These are phyloP conservation scores for Ailuropoda melanoleuca DNA, from an alignment of 2,113 vertebrate genomes.

Conservation along the genomic window DNA sequence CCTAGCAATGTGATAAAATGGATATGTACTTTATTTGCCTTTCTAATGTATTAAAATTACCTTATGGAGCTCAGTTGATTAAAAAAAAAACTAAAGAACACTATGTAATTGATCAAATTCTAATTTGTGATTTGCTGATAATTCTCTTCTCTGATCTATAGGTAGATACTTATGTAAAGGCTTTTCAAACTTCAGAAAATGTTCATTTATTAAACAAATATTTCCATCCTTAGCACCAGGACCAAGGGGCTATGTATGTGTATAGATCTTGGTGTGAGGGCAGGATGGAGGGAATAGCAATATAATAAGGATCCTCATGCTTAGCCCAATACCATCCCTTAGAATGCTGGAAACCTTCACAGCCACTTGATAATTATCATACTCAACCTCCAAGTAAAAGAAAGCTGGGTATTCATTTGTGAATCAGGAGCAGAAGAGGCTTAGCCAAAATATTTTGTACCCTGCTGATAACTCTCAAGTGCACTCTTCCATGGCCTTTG, in stretches of 20 bases:
- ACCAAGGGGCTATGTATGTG: neutral
- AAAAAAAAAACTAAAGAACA: neutral
- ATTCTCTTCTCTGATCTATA: neutral
- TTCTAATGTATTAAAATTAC: conserved; percentile 24
- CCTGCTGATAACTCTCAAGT: neutral
- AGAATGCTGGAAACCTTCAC: neutral
- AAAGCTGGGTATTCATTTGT: neutral
- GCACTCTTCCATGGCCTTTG: neutral
- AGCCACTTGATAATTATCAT: conserved; percentile 11
- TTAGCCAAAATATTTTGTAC: neutral
- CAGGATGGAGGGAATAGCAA: neutral
- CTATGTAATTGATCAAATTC: neutral
- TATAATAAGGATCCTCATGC: neutral
- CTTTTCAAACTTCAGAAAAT: neutral
- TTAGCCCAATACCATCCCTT: neutral
- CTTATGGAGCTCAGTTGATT: neutral
- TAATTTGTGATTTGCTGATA: neutral
- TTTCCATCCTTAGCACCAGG: neutral
- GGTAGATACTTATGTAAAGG: neutral
- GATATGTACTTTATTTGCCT: neutral
- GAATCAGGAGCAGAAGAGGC: neutral
- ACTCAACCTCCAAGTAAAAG: neutral
- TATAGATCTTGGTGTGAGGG: neutral
- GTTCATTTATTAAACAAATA: neutral
- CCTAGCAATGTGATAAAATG: conserved; percentile 9